Conservation (phyloP, 1,140 invertebrate species). For the Apis laboriosa region DNA sequence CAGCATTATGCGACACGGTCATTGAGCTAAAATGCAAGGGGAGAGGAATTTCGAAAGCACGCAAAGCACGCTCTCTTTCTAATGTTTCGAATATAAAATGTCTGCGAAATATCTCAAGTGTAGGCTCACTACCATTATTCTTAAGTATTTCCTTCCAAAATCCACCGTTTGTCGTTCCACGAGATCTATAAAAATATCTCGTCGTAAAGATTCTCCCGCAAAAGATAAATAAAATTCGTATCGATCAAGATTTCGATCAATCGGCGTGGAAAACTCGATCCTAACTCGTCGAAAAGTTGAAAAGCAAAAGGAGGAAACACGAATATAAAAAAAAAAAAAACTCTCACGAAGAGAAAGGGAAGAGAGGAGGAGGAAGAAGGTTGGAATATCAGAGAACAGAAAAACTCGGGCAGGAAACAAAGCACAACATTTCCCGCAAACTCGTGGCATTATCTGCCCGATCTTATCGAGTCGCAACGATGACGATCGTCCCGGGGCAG, state of each 20-base stretch:
- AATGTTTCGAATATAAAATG: constrained; percentile 61
- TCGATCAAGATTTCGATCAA: too few species aligned
- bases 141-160: neutral
- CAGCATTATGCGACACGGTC: constrained; percentile 60
- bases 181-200: neutral
- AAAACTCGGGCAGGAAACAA: constrained; percentile 38
- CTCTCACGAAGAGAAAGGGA: neutral
- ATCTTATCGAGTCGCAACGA: constrained; percentile 54
- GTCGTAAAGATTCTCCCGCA: too few species aligned
- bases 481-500: constrained; percentile 56
- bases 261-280: too few species aligned
- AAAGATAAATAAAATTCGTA: too few species aligned
- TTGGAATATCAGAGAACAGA: constrained; percentile 29
- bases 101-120: constrained; percentile 49
- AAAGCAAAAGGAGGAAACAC: neutral
- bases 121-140: neutral
- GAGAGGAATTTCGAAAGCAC: constrained; percentile 50
- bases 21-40: constrained; percentile 63
- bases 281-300: neutral
- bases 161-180: neutral
- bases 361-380: neutral
- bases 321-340: neutral
- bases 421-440: constrained; percentile 36
- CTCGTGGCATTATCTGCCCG: constrained; percentile 6
- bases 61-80: constrained; percentile 47